Evolutionary conservation across 64 coral and sea anemone species (phyloP), one percentile per base, ranked within the genome.

Genomic region (Actinia equina): DNA sequence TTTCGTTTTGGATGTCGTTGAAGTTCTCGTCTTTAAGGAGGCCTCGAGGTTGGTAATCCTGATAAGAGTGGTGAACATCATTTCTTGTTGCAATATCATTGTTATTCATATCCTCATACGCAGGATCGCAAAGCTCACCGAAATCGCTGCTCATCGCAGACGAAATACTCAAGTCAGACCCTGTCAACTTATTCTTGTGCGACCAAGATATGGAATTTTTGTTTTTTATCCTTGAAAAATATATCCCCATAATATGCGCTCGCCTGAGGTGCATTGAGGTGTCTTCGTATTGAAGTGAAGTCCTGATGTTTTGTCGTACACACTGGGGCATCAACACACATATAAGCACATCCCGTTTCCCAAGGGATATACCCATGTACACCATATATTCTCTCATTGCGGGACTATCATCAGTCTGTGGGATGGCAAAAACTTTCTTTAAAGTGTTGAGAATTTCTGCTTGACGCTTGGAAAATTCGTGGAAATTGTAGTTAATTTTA

Each of bases 291-390:
- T 70, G 45, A 23, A 96, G 86, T 4, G 57, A 86, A 7, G 67
- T 37, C 8, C 60, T 89, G 17, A 96, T 88, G 43, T 30, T 69
- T 12, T 86, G 85, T 0, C 85, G 80, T 78, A 83, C 55, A 69
- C 70, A 80, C 45, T 89, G 4, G 27, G 90, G 94, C 22, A 92
- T 86, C 52, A 96, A 58, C 0, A 93, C 87, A 59, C 85, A 93
- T 12, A 96, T 53, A 2, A 96, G 87, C 77, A 93, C 77, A 17
- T 93, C 94, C 51, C 23, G 83, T 54, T 87, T 85, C 18, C 91
- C 88, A 80, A 96, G 82, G 11, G 94, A 96, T 19, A 96, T 85
- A 0, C 87, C 91, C 94, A 96, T 93, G 46, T 67, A 96, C 18
- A 93, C 82, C 49, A 90, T 23, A 30, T 77, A 57, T 27, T 96